Base-by-base conservation (phyloP, 1,140 invertebrate species). In the Fopius arisanus region DNA sequence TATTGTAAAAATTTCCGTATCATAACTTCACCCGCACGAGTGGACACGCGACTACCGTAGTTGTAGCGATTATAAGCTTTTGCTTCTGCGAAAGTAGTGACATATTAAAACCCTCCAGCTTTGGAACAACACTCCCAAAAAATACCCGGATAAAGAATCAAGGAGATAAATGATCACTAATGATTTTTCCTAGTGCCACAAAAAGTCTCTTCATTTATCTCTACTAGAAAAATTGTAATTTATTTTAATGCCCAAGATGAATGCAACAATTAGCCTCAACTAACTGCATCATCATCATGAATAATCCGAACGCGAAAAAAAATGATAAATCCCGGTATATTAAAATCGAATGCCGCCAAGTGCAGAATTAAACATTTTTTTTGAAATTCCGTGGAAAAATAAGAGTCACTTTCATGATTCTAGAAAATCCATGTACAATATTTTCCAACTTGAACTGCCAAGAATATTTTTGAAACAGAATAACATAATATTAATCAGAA, bases 1-100 rank as follows among this genome's bases (percentile, higher is more conserved):
- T 59, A 12, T 59, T 59, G 23, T 59, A 28, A 59, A 59, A 59
- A 59, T 59, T 51, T 16, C 43, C 54, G 23, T 59, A 59, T 59
- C 54, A 59, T 59, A 59, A 28, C 19, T 59, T 12, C 26, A 26
- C 19, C 10, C 23, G 54, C 23, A 26, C 23, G 54, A 59, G 54
- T 59, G 54, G 54, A 59, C 54, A 59, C 54, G 54, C 54, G 54
- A 59, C 54, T 59, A 59, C 54, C 43, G 54, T 59, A 59, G 19
- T 59, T 59, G 21, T 59, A 28, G 19, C 54, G 54, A 59, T 59
- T 59, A 59, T 21, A 59, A 5, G 54, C 16, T 23, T 26, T 21
- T 3, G 54, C 54, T 59, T 59, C 54, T 26, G 54, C 19, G 54
- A 59, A 26, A 59, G 54, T 59, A 59, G 54, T 28, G 23, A 59